Base-by-base conservation (phyloP, 1,140 invertebrate genomes). In the Vollenhovia emeryi region DNA sequence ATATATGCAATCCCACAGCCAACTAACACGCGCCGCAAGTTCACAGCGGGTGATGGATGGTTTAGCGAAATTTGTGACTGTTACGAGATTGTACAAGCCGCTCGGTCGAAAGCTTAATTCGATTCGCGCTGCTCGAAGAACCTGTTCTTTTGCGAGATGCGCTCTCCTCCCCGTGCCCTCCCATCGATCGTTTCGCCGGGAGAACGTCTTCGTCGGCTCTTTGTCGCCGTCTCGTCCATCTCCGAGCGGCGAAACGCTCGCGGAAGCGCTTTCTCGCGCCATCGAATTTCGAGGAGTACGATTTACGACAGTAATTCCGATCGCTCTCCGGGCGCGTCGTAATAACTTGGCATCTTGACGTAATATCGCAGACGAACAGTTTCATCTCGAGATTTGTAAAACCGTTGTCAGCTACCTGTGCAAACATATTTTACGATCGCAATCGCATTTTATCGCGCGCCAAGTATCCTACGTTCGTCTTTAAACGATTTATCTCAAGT, bases 261-360 rank as follows among this genome's bases (percentile, higher is more conserved):
- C 78, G 66, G 78, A 71, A 73, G 52, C 50, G 69, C 40, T 82
- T 82, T 73, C 78, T 82, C 78, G 78, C 78, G 66, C 66, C 78
- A 82, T 82, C 78, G 78, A 73, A 82, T 73, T 71, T 82, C 78
- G 40, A 71, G 66, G 36, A 45, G 36, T 52, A 82, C 78, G 78
- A 82, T 82, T 82, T 82, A 82, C 78, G 78, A 82, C 50, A 43
- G 66, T 82, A 82, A 82, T 82, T 82, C 69, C 66, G 78, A 82
- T 82, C 66, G 50, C 27, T 57, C 27, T 40, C n/a, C 27, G 3
- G 50, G 50, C 68, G 36, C 27, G 36, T 36, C 78, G 78, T 82
- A 71, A 82, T 82, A 82, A 73, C 50, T 82, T 45, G 24, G 66
- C 50, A 45, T 36, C 66, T 59, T 59, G 66, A 57, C 50, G 36